These are phyloP conservation scores for Thalassarche chlororhynchos DNA, from an alignment of 2,113 vertebrate species.

Conservation along the genomic window DNA sequence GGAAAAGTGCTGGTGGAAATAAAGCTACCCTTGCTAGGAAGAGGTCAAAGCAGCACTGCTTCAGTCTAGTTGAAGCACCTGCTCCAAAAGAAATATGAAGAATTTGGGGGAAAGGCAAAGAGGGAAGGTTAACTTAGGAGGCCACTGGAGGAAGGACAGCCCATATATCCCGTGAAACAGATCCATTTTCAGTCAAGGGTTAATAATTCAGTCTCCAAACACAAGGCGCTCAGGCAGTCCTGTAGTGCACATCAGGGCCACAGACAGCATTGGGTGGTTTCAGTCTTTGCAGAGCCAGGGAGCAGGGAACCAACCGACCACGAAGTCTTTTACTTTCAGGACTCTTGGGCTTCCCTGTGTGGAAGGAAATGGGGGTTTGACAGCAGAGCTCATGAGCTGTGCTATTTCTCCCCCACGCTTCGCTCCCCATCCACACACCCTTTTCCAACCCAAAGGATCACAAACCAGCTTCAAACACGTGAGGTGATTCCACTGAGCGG, in stretches of 20 bases:
- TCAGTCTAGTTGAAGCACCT: neutral
- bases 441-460: neutral
- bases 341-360: neutral
- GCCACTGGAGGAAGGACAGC: neutral
- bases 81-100: neutral
- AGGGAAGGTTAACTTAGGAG: neutral
- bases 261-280: neutral
- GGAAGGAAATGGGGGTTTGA: neutral
- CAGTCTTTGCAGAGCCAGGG: neutral
- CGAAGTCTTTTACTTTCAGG: neutral
- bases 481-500: neutral
- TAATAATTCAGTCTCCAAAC: neutral
- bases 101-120: neutral
- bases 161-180: neutral
- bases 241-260: neutral
- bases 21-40: neutral
- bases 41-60: neutral
- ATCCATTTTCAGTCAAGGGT: neutral
- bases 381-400: neutral
- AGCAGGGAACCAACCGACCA: neutral
- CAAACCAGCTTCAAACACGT: accelerated
- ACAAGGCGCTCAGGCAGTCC: neutral
- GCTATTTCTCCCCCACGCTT: neutral
- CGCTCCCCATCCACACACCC: accelerated
- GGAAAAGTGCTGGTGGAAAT: neutral